Base-by-base conservation (phyloP, 2,888 invertebrate species). In the Volucella bombylans region DNA sequence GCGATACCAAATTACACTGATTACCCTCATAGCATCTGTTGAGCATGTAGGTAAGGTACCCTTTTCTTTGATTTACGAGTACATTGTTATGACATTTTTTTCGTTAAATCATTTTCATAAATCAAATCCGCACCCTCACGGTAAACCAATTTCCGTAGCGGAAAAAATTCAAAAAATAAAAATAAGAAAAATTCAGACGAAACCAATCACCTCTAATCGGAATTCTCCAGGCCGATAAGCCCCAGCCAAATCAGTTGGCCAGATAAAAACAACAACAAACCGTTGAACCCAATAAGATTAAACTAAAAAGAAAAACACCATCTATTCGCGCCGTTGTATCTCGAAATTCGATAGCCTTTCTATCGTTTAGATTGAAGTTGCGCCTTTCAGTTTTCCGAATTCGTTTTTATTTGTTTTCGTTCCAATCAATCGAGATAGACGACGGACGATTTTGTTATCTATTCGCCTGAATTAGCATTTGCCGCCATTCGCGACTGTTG, bases 391-490 rank as follows among this genome's bases (percentile, higher is more conserved):
- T 38, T 23, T 49, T 2, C 49, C 23, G 23, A 15, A 15, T 23
- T 45, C 55, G 0, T 11, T 15, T 14, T 14, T 49, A 3, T 9
- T 31, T 1, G 4, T 23, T 52, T n/a, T 55, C 43, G 10, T 38
- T 65, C 55, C 55, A 50, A 31, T 15, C 41, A 65, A 59, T 65
- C 41, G 14, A 31, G 31, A 31, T 4, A 31, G 31, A 31, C 31
- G 15, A 6, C n/a, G 14, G 18, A 43, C 41, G 61, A 49, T 12
- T 52, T 49, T 61, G 65, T 73, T 79, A 79, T 72, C 72, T 65
- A 72, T 65, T 64, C 41, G 67, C 15, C 15, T n/a, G 57, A 71
- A 69, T 64, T 39, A 52, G 14, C 23, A 69, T 73, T 57, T 73
- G 43, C 31, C 31, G 41, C 31, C 12, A 45, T 11, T 50, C n/a